A percentile compares a stretch with the other conserved stretches of the same genome.
Evolutionary conservation across 2,797 vertebrate species (phyloP).

Genomic region (Sebastes hopkinsi): DNA sequence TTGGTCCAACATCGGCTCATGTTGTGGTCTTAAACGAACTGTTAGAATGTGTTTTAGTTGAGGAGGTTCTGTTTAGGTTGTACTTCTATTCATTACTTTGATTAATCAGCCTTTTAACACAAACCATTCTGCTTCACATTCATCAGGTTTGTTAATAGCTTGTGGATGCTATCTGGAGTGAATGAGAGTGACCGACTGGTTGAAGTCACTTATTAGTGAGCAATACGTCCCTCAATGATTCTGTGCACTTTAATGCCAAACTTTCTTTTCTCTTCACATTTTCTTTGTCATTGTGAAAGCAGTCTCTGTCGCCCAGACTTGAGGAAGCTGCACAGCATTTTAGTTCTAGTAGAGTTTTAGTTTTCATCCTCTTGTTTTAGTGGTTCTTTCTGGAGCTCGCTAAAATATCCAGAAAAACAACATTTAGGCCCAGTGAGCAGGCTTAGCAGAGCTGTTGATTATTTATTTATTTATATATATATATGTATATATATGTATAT

Average conservation of each 20-base stretch:
- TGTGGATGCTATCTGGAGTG: neutral
- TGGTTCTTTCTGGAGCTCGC: neutral
- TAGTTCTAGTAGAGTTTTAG: neutral
- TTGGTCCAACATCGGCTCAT: neutral
- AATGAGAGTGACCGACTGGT: neutral
- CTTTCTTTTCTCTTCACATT: neutral
- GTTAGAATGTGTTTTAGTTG: neutral
- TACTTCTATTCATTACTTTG: neutral
- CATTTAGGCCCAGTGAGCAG: too few relatives aligned
- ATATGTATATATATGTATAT: too few relatives aligned
- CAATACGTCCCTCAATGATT: neutral
- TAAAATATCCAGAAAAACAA: neutral
- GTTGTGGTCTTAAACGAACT: neutral
- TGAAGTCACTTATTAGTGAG: neutral
- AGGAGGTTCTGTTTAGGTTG: neutral
- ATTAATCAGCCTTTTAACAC: neutral
- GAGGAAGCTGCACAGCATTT: neutral
- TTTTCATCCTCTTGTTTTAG: neutral
- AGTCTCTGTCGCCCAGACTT: neutral
- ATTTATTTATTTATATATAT: too few relatives aligned
- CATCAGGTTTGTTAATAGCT: neutral
- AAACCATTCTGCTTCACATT: neutral
- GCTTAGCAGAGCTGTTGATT: neutral
- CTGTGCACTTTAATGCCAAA: conserved; percentile 14
- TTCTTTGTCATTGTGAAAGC: neutral